Evolutionary conservation across 2,888 invertebrate genomes (phyloP).

Genomic region (Aphelenchoides bicaudatus): DNA sequence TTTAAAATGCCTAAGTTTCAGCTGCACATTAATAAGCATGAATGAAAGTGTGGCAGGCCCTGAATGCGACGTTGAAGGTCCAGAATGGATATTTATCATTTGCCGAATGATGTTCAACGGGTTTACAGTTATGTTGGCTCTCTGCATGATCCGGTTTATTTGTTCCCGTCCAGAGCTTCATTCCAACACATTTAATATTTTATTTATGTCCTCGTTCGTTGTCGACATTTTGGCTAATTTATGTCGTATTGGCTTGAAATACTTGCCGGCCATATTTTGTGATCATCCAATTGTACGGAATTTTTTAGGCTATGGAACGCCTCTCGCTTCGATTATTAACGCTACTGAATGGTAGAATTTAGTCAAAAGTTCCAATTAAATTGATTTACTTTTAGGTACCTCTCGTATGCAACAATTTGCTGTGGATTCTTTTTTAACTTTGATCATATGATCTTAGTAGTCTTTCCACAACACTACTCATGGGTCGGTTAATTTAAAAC

Average conservation of each 20-base stretch:
- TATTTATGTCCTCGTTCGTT: conserved; percentile 19
- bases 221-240: conserved; percentile 18
- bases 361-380: not conserved
- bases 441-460: conserved; percentile 24
- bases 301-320: conserved; percentile 11
- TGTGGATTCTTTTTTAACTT: conserved; percentile 28
- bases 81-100: not conserved
- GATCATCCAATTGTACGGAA: not conserved
- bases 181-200: conserved; percentile 16
- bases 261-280: conserved; percentile 11
- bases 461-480: conserved; percentile 24
- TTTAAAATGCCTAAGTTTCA: too few relatives aligned
- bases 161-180: conserved; percentile 9
- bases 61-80: too few relatives aligned
- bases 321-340: conserved; percentile 19
- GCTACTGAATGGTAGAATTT: conserved; percentile 17
- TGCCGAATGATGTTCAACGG: not conserved
- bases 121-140: conserved; percentile 6
- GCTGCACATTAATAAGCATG: too few relatives aligned
- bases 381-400: conserved; percentile 18
- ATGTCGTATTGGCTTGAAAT: conserved; percentile 11
- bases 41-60: too few relatives aligned
- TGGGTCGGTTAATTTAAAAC: conserved; percentile 22
- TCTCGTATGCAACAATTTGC: conserved; percentile 29
- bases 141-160: conserved; percentile 16